These are phyloP conservation scores for Orchestes rusci DNA, from an alignment of 2,888 invertebrate species.

Conservation along the genomic window DNA sequence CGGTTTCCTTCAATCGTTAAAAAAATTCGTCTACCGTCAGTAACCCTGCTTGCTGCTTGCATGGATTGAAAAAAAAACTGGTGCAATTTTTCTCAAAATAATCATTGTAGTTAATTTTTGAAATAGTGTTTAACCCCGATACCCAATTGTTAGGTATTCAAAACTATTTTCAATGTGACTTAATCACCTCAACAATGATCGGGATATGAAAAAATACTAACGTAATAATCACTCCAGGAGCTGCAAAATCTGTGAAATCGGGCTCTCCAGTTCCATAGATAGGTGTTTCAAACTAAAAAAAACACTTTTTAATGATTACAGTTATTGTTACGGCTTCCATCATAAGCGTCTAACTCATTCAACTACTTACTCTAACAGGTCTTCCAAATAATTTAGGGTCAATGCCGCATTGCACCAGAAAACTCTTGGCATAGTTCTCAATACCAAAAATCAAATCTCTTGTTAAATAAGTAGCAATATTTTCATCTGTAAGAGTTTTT, in stretches of 20 bases:
- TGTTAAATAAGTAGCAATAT: slow-evolving; percentile 74
- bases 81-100: too few species aligned
- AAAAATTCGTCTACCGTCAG: too few species aligned
- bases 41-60: too few species aligned
- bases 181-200: too few species aligned
- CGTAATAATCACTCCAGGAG: slow-evolving; percentile 87
- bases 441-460: slow-evolving; percentile 68
- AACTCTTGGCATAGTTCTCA: slow-evolving; percentile 58
- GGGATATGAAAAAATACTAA: too few species aligned
- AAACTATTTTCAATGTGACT: too few species aligned
- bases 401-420: slow-evolving; percentile 57
- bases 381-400: slow-evolving; percentile 56
- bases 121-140: too few species aligned
- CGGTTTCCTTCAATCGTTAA: too few species aligned
- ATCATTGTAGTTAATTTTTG: too few species aligned
- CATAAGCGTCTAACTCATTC: not conserved
- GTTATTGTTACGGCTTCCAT: not conserved
- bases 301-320: not conserved
- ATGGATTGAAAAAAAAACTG: too few species aligned
- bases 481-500: slow-evolving; percentile 63
- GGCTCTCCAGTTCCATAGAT: slow-evolving; percentile 69
- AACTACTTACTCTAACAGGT: slow-evolving; percentile 57
- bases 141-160: too few species aligned
- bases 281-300: slow-evolving; percentile 58
- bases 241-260: slow-evolving; percentile 90